These are phyloP conservation scores for Phania funesta DNA, from an alignment of 2,888 invertebrate genomes.

Conservation along the genomic window DNA sequence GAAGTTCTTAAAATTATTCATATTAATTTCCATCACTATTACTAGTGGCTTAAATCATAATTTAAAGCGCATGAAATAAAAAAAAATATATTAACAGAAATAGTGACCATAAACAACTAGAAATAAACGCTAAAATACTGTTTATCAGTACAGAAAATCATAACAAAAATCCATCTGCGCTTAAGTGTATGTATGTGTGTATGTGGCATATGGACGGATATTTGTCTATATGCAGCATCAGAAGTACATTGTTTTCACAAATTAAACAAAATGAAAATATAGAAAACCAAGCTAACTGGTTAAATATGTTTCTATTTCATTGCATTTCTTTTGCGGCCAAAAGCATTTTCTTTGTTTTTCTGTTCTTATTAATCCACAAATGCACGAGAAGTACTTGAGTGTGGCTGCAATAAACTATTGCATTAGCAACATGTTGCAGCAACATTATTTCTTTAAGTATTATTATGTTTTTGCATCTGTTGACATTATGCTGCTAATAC, in stretches of 20 bases:
- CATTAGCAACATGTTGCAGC: slow-evolving; percentile 65
- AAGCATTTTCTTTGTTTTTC: neutral
- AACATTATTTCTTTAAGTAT: slow-evolving; percentile 27
- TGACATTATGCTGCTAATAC: no score
- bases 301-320: neutral
- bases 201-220: neutral
- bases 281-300: slow-evolving; percentile 3
- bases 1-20: neutral
- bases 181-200: neutral
- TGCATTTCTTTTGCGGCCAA: neutral
- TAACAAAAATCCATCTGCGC: neutral
- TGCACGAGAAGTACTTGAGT: neutral
- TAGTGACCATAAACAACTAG: slow-evolving; percentile 28
- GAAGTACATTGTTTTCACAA: slow-evolving; percentile 47
- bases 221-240: slow-evolving; percentile 17
- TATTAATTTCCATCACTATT: neutral
- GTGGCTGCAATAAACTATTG: neutral
- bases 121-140: neutral
- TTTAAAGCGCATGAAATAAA: neutral
- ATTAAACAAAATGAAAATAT: slow-evolving; percentile 35
- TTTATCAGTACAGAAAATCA: neutral
- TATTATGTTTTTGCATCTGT: neutral
- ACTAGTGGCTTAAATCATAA: slow-evolving; percentile 22
- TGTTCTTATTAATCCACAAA: no score
- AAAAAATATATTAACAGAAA: neutral